Evolutionary conservation across 2,888 invertebrate genomes (phyloP), one percentile per base, ranked within the genome.

Genomic region (Zeuzera pyrina): DNA sequence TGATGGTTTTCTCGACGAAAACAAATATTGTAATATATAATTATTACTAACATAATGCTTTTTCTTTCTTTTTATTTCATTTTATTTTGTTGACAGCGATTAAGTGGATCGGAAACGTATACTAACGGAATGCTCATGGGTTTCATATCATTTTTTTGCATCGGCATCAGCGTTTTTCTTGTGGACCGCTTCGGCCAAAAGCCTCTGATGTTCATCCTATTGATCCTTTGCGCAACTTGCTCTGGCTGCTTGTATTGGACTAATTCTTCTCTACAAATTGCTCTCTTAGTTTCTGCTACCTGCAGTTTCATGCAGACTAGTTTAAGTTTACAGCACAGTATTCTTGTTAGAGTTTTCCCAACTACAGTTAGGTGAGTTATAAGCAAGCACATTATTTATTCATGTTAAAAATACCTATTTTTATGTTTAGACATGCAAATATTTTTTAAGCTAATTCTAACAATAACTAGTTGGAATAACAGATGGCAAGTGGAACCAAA

Each of bases 271-370:
- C 40, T 66, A 22, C 51, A 54, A 19, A 64, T 65, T 3, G 66
- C 63, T 0, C 26, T 65, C 12, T 31, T 68, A 23, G 45, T 69
- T 27, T 63, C 67, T 1, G 47, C 48, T 0, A 57, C 61, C 0
- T 60, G 61, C 33, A 61, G 57, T 1, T 48, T 68, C 7, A 53
- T 63, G 49, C 67, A 65, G 33, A 51, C 63, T 1, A 46, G 57
- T 5, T 21, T 61, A 14, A 54, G 59, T 38, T 36, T 70, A 8
- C 55, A 63, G 12, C 55, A 59, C 16, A 64, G 55, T 38, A 41
- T 68, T 10, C 34, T 61, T n/a, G 51, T 65, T 0, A 43, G 69
- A 35, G 60, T 57, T 1, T 66, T 70, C 30, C 69, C 69, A 2
- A 70, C 69, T 0, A 57, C 61, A 16, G 47, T 65, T 23, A 58